These are phyloP conservation scores for Agrenia bidenticulata DNA, from an alignment of 2,888 invertebrate species.

Conservation along the genomic window DNA sequence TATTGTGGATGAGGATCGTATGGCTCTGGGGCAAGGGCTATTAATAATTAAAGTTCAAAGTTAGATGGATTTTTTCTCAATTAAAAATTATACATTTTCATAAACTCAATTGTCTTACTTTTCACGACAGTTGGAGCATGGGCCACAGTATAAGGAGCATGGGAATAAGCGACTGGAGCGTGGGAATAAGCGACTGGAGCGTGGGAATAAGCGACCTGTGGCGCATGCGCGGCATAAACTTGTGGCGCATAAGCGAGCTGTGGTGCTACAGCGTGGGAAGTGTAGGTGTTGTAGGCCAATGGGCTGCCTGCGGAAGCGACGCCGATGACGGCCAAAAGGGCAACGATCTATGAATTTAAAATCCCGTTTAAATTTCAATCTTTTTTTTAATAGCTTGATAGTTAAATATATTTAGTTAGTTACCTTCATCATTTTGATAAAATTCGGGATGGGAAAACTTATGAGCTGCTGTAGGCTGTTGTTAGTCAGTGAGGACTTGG, in stretches of 20 bases:
- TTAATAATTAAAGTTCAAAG: neutral
- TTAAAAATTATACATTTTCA: too few species aligned
- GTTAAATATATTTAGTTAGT: neutral
- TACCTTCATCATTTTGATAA: slow-evolving; percentile 7
- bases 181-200: slow-evolving; percentile 24
- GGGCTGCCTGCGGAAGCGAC: slow-evolving; percentile 14
- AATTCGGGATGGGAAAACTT: neutral
- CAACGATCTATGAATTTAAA: slow-evolving; percentile 11
- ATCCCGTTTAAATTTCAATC: neutral
- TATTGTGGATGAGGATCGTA: slow-evolving; percentile 37
- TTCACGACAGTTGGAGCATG: slow-evolving; percentile 37
- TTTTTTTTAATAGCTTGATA: neutral
- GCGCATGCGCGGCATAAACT: slow-evolving; percentile 19
- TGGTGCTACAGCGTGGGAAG: slow-evolving; percentile 16
- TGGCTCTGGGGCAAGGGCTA: slow-evolving; percentile 1
- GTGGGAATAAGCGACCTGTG: neutral
- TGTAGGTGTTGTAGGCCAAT: neutral
- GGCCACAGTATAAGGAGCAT: slow-evolving; percentile 29
- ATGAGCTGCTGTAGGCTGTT: slow-evolving; percentile 2
- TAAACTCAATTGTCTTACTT: too few species aligned
- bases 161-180: slow-evolving; percentile 29
- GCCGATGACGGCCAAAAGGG: slow-evolving; percentile 22
- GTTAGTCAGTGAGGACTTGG: neutral
- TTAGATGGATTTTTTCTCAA: too few species aligned
- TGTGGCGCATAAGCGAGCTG: slow-evolving; percentile 14